A percentile compares a stretch with the other conserved stretches of the same genome.
Evolutionary conservation across 2,888 invertebrate species (phyloP).

Genomic region (Drosophila sordidula): DNA sequence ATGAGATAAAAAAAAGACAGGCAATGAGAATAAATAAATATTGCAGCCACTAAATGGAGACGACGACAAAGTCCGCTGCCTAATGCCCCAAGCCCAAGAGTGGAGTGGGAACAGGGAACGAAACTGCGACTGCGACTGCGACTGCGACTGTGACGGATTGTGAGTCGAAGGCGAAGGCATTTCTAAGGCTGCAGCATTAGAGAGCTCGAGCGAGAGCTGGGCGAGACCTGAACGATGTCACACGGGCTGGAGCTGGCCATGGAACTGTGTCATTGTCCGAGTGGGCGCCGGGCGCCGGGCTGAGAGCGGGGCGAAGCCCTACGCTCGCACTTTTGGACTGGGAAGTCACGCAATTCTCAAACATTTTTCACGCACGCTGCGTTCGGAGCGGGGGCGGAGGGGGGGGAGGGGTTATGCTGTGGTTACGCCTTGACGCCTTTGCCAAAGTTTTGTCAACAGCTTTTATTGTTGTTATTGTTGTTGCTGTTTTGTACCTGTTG

Average conservation of each 20-base stretch:
- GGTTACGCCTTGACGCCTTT: conserved; percentile 69
- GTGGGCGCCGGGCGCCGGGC: not conserved
- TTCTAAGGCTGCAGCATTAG: conserved; percentile 70
- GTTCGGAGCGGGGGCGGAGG: conserved; percentile 2
- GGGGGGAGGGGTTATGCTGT: not conserved
- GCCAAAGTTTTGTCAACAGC: conserved; percentile 67
- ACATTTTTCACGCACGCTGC: conserved; percentile 67
- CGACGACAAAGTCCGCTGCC: conserved; percentile 26
- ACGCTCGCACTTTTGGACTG: conserved; percentile 30
- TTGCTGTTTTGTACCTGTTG: conserved; percentile 67
- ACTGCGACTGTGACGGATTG: conserved; percentile 47
- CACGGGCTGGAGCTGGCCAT: conserved; percentile 25
- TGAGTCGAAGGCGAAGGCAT: conserved; percentile 44
- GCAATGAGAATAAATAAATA: conserved; percentile 55
- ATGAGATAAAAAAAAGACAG: too few species aligned
- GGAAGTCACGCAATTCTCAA: conserved; percentile 57
- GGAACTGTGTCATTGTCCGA: conserved; percentile 71
- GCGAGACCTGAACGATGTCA: conserved; percentile 31
- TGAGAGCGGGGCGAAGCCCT: conserved; percentile 49
- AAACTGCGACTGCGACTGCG: conserved; percentile 12
- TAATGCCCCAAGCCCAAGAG: conserved; percentile 22
- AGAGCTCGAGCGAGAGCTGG: conserved; percentile 14
- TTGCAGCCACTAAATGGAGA: conserved; percentile 45
- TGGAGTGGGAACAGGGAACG: conserved; percentile 26
- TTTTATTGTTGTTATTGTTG: conserved; percentile 30